phyloP scores from a whole-genome alignment of 2,888 invertebrate species.

The Dasypolia templi region DNA sequence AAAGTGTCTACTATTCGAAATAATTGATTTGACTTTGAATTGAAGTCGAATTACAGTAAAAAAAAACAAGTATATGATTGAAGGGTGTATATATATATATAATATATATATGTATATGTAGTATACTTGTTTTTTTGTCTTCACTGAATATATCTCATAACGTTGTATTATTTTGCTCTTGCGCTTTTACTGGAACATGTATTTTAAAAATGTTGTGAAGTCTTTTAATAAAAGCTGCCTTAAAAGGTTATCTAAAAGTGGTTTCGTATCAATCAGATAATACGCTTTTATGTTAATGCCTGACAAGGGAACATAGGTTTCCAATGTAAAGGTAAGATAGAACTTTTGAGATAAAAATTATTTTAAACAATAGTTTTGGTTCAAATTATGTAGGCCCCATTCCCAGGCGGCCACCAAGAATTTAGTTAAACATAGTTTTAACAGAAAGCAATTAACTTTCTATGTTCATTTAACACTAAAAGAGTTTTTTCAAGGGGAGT shows the following conservation, averaged over 20 bases:
- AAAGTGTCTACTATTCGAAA: not conserved
- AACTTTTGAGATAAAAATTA: conserved; percentile 43
- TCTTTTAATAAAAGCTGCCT: conserved; percentile 28
- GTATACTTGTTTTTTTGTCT: not conserved
- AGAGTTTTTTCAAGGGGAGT: conserved; percentile 23
- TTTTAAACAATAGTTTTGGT: conserved; percentile 40
- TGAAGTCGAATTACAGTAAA: not conserved
- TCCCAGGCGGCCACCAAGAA: conserved; percentile 43
- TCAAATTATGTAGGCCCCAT: conserved; percentile 43
- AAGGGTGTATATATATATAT: no score
- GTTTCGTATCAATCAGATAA: conserved; percentile 54
- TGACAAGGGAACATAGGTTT: conserved; percentile 36
- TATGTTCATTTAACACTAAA: conserved; percentile 31
- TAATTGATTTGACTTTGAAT: not conserved
- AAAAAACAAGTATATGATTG: not conserved
- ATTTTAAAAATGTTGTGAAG: conserved; percentile 12
- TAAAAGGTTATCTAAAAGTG: conserved; percentile 45
- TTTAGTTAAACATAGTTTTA: conserved; percentile 35
- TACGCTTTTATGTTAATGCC: conserved; percentile 49
- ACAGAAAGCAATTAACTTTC: conserved; percentile 53
- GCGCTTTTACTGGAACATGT: not conserved
- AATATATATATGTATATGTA: no score
- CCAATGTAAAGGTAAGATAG: conserved; percentile 37
- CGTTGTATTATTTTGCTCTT: not conserved
- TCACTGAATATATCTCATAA: not conserved